Percentiles rank a stretch among this genome's conserved stretches.
These are phyloP conservation scores for Ptychochromis oligacanthus DNA, from an alignment of 2,113 vertebrate genomes.

Conservation along the genomic window DNA sequence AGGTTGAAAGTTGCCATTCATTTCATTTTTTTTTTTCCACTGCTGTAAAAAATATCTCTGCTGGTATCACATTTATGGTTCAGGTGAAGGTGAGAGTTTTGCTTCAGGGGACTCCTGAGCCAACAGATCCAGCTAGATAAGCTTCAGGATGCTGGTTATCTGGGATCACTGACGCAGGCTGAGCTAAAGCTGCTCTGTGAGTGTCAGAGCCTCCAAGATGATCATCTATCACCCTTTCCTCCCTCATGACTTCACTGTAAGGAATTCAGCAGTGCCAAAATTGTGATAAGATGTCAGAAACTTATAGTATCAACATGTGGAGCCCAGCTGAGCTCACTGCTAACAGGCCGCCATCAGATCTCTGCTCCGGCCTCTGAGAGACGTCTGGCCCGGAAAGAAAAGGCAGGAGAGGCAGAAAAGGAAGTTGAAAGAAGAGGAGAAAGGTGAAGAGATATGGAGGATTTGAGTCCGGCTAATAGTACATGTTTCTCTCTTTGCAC, in stretches of 20 bases:
- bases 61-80: background rate
- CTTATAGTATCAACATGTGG: conserved; percentile 38
- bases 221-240: background rate
- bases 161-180: background rate
- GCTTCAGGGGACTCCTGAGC: background rate
- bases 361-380: background rate
- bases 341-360: background rate
- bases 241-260: background rate
- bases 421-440: background rate
- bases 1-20: no score
- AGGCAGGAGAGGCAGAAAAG: background rate
- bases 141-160: background rate
- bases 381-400: conserved; percentile 4
- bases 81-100: background rate
- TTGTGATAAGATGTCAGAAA: conserved; percentile 23
- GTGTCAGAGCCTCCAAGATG: background rate
- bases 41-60: background rate
- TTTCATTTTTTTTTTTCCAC: background rate
- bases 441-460: conserved; percentile 3
- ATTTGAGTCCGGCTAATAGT: conserved; percentile 10
- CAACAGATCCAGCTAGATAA: background rate
- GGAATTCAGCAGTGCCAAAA: background rate
- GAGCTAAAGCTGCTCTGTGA: background rate
- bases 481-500: background rate
- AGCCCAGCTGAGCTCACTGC: conserved; percentile 43